These are phyloP conservation scores for Nyctibius bracteatus DNA, from an alignment of 2,113 vertebrate species.

Conservation along the genomic window DNA sequence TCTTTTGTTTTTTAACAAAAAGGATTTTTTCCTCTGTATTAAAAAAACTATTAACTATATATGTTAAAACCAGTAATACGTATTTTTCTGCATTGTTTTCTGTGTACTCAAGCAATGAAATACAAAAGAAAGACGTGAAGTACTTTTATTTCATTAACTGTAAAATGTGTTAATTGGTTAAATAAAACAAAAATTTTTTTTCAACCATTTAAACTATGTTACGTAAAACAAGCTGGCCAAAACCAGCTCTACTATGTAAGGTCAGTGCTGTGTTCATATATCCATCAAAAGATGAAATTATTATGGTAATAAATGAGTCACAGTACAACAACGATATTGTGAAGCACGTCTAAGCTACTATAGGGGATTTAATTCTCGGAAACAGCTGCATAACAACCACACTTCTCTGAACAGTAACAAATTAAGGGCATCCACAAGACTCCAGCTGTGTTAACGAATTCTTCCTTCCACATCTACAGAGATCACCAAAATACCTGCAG, in stretches of 20 bases:
- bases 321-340: not conserved
- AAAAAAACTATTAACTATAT: not conserved
- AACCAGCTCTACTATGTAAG: not conserved
- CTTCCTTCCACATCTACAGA: constrained; percentile 25
- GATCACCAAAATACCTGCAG: constrained; percentile 38
- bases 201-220: not conserved
- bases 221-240: not conserved
- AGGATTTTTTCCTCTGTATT: not conserved
- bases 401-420: constrained; percentile 54
- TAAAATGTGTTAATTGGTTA: not conserved
- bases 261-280: not conserved
- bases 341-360: not conserved
- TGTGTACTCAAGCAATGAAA: not conserved
- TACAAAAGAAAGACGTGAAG: not conserved
- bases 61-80: not conserved
- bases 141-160: not conserved
- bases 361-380: not conserved
- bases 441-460: constrained; percentile 49
- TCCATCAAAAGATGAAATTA: not conserved
- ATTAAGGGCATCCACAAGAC: constrained; percentile 61
- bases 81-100: not conserved
- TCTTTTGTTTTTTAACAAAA: not conserved
- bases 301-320: not conserved
- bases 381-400: constrained; percentile 48
- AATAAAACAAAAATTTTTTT: not conserved